phyloP scores from a whole-genome alignment of 2,113 vertebrate genomes.

The Ovibos moschatus region DNA sequence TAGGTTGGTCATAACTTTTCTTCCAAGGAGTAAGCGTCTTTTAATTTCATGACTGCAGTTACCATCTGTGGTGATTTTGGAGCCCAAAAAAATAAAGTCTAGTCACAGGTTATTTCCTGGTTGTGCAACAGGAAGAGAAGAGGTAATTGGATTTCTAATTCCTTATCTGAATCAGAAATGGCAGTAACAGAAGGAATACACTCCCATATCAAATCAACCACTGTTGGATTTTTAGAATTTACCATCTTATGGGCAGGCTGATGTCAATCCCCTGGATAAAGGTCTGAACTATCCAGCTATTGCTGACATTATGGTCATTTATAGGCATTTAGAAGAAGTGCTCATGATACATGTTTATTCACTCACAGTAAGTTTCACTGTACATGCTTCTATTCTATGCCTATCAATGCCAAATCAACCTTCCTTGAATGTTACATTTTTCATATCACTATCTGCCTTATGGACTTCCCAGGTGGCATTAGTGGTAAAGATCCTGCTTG shows the following conservation, averaged over 20 bases:
- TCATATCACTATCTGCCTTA: background rate
- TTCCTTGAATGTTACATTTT: background rate
- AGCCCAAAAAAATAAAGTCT: background rate
- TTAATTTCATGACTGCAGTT: no score
- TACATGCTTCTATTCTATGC: background rate
- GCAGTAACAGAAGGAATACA: conserved; percentile 5
- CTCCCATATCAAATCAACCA: background rate
- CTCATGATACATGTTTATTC: background rate
- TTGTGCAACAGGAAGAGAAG: background rate
- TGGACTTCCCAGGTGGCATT: background rate
- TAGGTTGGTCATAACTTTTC: no score
- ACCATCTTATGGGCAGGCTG: background rate
- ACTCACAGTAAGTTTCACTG: background rate
- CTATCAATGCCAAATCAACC: conserved; percentile 2
- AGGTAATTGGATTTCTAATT: background rate
- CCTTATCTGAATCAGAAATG: conserved; percentile 11
- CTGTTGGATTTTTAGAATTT: conserved; percentile 9
- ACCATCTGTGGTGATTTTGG: no score
- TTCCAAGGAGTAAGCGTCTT: no score
- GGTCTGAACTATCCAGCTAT: background rate
- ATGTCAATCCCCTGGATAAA: background rate
- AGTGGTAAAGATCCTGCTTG: background rate
- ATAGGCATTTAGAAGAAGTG: background rate
- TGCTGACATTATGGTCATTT: background rate
- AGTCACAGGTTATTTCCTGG: background rate